Base-by-base conservation (phyloP, 2,888 invertebrate species). In the Aproaerema taeniolella region DNA sequence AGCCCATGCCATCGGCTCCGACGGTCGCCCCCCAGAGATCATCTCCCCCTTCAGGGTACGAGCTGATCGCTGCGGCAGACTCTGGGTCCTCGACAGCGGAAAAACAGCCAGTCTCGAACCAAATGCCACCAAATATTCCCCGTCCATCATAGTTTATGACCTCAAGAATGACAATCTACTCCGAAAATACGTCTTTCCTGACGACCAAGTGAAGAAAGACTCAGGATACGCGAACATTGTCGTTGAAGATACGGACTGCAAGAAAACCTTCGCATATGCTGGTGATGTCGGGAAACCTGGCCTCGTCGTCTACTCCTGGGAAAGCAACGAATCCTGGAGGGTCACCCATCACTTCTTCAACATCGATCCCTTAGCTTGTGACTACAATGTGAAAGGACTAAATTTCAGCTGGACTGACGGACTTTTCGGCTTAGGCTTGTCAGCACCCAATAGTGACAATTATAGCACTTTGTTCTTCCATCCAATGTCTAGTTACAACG, bases 31-130 rank as follows among this genome's bases (percentile, higher is more conserved):
- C 0, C 89, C 91, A 1, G 92, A 92, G 63, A 89, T 94, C 35
- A 88, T 93, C 0, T 93, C 93, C 0, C 92, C 93, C 0, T 93
- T 92, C 69, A 83, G 93, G 5, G 80, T 93, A 1, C 86, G 92
- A 0, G 93, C 92, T 1, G 95, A 95, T 66, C 88, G 88, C 34
- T 95, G 95, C 64, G 91, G 90, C 9, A 88, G 94, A 0, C 88
- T 95, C 0, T 95, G 95, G 94, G 92, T 94, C 7, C 65, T 94
- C 31, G 95, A 95, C 62, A 91, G 91, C 1, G 93, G 94, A 0
- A 87, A 91, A 26, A 83, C 90, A 0, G 90, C 92, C 42, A 87
- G 90, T 31, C 62, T 92, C 2, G 86, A 74, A 31, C 53, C 50
- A 52, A 87, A 64, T 67, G 82, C 74, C 31, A 88, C 75, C 0